Evolutionary conservation across 2,113 vertebrate genomes (phyloP), one percentile per base, ranked within the genome.

Genomic region (Tenebrosternarchus preto): DNA sequence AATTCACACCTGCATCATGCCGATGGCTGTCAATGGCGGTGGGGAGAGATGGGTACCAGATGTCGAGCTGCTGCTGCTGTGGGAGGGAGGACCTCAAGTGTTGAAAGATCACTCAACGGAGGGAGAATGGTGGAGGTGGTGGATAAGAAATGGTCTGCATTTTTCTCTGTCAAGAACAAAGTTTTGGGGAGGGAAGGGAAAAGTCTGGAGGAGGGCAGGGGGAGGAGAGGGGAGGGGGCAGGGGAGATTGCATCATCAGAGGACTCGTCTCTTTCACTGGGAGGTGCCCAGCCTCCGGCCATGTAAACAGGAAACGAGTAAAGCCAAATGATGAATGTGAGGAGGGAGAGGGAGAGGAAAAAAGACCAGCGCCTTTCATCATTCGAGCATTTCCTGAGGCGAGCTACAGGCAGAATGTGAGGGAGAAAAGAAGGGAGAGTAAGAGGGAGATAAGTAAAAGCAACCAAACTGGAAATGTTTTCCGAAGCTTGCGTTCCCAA

Each of bases 291-390:
- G 83, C 76, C 80, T 83, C 80, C 69, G 1, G 76, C 81, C 85
- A 69, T 87, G 87, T 88, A 85, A 89, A 88, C 87, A 88, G 88
- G 86, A 89, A 87, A 71, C 31, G 36, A 73, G 81, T 71, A 81
- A 64, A 81, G 77, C n/a, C 69, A 71, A 61, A 73, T 85, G 85
- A 85, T 87, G 80, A 85, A 85, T 82, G 81, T 71, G 81, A 70
- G 68, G 75, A 73, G 72, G 64, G 80, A 77, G 85, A 78, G 55
- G 11, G 85, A 78, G 56, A 15, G 61, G 29, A 15, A 22, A 64
- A 69, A 71, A 73, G 36, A 50, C 20, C 67, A 75, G 39, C 7
- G 61, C 72, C 82, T 86, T 87, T 87, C 85, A 83, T 87, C 86
- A 84, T 87, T 74, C 61, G 78, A 86, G 85, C 78, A 73, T 82